A percentile compares a stretch with the other conserved stretches of the same genome.
These are phyloP conservation scores for Platichthys stellatus DNA, from an alignment of 2,113 vertebrate genomes.

Conservation along the genomic window DNA sequence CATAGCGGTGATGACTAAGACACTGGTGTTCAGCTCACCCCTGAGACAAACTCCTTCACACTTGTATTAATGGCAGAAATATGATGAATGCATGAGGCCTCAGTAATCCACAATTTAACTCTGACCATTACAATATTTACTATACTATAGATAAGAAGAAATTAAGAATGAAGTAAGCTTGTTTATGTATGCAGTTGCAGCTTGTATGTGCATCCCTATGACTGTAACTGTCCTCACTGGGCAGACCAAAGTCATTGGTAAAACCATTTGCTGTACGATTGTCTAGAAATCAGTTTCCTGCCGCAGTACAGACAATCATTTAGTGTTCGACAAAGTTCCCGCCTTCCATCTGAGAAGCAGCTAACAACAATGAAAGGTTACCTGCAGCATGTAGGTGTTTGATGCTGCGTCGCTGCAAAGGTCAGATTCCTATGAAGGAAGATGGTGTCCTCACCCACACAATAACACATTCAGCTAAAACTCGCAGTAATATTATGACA, in stretches of 20 bases:
- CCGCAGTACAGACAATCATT: slow-evolving; percentile 34
- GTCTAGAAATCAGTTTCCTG: slow-evolving; percentile 26
- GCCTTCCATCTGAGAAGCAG: slow-evolving; percentile 36
- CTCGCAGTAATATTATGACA: neutral
- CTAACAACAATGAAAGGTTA: slow-evolving; percentile 57
- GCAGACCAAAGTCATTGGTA: slow-evolving; percentile 25
- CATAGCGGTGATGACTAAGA: too few relatives aligned
- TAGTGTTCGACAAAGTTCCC: slow-evolving; percentile 32
- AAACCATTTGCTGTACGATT: slow-evolving; percentile 25
- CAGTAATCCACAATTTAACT: neutral
- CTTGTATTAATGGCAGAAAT: too few relatives aligned
- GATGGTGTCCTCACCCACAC: neutral
- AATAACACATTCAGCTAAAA: neutral
- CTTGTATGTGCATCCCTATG: neutral
- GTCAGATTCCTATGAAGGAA: slow-evolving; percentile 29
- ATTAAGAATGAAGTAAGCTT: neutral
- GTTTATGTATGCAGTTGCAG: neutral
- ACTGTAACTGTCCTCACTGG: neutral
- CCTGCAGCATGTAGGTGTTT: slow-evolving; percentile 15
- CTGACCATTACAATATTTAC: neutral
- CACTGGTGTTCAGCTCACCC: too few relatives aligned
- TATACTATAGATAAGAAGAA: neutral
- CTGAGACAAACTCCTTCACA: too few relatives aligned
- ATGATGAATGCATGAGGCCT: neutral
- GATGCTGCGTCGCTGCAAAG: slow-evolving; percentile 37